Evolutionary conservation across 2,113 vertebrate genomes (phyloP), one percentile per base, ranked within the genome.

Genomic region (Dipodomys ordii): DNA sequence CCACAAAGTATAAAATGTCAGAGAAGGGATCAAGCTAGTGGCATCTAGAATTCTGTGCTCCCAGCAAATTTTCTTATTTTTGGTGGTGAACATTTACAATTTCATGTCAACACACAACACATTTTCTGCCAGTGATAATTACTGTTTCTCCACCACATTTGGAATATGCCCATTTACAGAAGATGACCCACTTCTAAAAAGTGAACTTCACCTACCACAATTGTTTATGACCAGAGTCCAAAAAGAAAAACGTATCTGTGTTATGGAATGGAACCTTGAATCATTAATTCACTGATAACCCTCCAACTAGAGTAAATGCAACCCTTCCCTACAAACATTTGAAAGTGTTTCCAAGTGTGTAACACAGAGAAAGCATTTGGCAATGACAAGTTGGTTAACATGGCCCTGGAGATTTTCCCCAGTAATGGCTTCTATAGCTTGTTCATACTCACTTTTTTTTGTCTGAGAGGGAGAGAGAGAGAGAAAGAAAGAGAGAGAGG

Each of bases 31-130:
- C 28, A 90, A 77, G 92, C n/a, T 72, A 81, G 64, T 22, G 65
- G 72, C 53, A 64, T 84, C 46, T 19, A 71, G 74, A 74, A 97
- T 79, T 96, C 93, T 96, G 71, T 94, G 96, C 86, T 88, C 84
- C 91, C 71, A 96, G 85, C 77, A 85, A 96, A 91, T 94, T 95
- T 94, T 95, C 69, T 95, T 35, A 78, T 96, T 94, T 95, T 97
- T 76, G 89, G 74, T 39, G 77, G 39, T 87, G 88, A 20, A 88
- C 11, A 93, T 84, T 57, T 92, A 94, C 74, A 96, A 92, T 8
- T 20, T n/a, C 73, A 76, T 15, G 18, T 94, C 96, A 97, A 96
- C 86, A 94, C n/a, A 83, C 74, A 62, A 87, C 28, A 68, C 72
- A 92, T 96, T 94, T 93, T 83, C 71, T 92, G 62, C 44, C 83